Conservation (phyloP, 2,797 vertebrate species). For the Thripadectes ignobilis region DNA sequence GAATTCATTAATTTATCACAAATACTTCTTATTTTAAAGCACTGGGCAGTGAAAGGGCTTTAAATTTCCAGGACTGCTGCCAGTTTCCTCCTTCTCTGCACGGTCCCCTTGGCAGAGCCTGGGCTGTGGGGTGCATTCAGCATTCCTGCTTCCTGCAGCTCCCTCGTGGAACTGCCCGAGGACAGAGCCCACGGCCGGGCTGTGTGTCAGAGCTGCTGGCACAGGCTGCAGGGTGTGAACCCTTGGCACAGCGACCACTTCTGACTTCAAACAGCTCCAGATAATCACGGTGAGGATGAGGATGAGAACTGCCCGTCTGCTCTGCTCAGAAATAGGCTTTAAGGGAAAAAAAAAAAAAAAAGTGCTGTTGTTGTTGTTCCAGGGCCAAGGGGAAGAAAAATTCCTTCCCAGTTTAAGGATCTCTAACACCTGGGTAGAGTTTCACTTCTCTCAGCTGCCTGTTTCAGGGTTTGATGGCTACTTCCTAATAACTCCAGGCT, state of each 20-base stretch:
- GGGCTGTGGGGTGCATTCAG: background rate
- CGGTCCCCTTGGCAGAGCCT: background rate
- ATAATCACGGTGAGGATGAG: background rate
- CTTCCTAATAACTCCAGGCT: conserved; percentile 34
- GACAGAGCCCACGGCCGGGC: background rate
- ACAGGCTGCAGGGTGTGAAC: background rate
- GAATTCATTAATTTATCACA: conserved; percentile 29
- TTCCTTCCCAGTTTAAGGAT: conserved; percentile 60
- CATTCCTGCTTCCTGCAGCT: background rate
- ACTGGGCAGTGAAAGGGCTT: conserved; percentile 16
- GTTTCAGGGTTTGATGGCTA: conserved; percentile 49
- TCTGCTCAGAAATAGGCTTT: conserved; percentile 52
- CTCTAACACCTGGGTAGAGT: conserved; percentile 71
- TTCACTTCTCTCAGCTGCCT: conserved; percentile 60
- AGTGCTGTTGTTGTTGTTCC: conserved; percentile 74
- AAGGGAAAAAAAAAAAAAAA: conserved; percentile 53
- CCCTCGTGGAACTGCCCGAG: background rate
- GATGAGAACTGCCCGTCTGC: conserved; percentile 20
- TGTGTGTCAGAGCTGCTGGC: background rate
- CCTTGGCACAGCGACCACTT: background rate
- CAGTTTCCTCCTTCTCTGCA: conserved; percentile 44
- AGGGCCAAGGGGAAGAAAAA: conserved; percentile 67
- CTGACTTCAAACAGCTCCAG: conserved; percentile 10
- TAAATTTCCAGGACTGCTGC: conserved; percentile 40
- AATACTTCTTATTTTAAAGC: conserved; percentile 19